A percentile compares a stretch with the other conserved stretches of the same genome.
phyloP scores from a whole-genome alignment of 35 echinoderm and acorn worm species.

The Anneissia japonica region DNA sequence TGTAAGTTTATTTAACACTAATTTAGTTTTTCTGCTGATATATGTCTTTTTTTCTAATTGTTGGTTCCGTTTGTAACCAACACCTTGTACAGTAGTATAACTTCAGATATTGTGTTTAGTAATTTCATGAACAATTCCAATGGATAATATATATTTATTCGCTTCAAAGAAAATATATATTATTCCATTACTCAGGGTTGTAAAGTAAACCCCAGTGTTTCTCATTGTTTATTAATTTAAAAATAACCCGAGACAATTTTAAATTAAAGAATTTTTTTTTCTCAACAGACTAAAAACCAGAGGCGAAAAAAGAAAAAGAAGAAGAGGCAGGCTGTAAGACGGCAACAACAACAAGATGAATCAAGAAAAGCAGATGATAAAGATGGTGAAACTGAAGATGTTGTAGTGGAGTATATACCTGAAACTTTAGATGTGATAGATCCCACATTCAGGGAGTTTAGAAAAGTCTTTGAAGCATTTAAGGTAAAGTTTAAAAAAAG shows the following conservation, averaged over 20 bases:
- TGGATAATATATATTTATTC: too few relatives aligned
- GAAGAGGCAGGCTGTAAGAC: conserved; percentile 56
- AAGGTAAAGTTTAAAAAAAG: conserved; percentile 63
- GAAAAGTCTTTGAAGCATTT: conserved; percentile 91
- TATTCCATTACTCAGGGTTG: too few relatives aligned
- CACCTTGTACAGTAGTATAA: too few relatives aligned
- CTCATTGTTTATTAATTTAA: background rate
- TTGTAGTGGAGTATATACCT: conserved; percentile 74
- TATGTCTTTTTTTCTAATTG: too few relatives aligned
- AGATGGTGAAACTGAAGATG: conserved; percentile 26
- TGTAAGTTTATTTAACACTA: conserved; percentile 9
- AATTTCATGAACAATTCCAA: too few relatives aligned
- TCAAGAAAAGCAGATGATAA: conserved; percentile 7
- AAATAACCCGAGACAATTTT: background rate
- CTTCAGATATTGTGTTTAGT: too few relatives aligned
- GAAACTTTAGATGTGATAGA: conserved; percentile 69
- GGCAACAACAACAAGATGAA: conserved; percentile 40
- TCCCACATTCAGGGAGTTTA: conserved; percentile 69
- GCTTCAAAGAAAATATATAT: too few relatives aligned
- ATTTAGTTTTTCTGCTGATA: background rate
- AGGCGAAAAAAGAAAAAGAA: conserved; percentile 85
- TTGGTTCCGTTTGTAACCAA: too few relatives aligned
- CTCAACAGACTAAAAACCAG: conserved; percentile 75
- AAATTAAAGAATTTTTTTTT: background rate
- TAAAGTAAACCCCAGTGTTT: too few relatives aligned